A percentile compares a stretch with the other conserved stretches of the same genome.
Evolutionary conservation across 30 jellyfish, hydroid and myxozoan species (phyloP).

Genomic region (Turritopsis rubra): DNA sequence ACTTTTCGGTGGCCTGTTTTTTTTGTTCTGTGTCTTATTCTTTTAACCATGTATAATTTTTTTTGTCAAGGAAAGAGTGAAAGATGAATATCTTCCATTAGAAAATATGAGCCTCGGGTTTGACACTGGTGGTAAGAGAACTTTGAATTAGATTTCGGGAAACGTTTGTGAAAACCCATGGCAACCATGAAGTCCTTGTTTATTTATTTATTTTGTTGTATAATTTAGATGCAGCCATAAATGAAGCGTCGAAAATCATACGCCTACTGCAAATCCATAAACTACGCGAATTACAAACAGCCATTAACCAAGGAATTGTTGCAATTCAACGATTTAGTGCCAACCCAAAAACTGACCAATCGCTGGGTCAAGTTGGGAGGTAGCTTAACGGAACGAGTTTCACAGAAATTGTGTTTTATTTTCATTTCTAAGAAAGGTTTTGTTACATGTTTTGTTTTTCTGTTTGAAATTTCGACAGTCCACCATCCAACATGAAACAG

Average conservation of each 20-base stretch:
- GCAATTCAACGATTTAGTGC: conserved; percentile 83
- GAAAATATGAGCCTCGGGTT: conserved; percentile 12
- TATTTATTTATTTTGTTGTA: neutral
- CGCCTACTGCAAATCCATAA: conserved; percentile 88
- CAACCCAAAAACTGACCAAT: conserved; percentile 94
- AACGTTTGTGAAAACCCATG: neutral
- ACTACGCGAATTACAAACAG: conserved; percentile 86
- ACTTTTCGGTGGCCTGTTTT: neutral
- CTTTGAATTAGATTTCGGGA: no score
- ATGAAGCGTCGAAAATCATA: conserved; percentile 87
- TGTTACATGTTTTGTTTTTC: no score
- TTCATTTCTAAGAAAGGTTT: no score
- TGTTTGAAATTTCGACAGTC: no score
- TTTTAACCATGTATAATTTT: neutral
- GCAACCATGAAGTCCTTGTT: neutral
- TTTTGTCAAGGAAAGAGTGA: neutral
- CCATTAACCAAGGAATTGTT: conserved; percentile 86
- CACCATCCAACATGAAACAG: no score
- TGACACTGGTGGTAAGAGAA: conserved; percentile 9
- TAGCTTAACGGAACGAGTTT: neutral
- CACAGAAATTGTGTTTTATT: neutral
- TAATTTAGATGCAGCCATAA: conserved; percentile 60
- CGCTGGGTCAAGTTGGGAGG: conserved; percentile 62
- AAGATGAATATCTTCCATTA: neutral
- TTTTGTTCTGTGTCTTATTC: neutral